Conservation (phyloP, 2,113 vertebrate genomes). For the Paralichthys olivaceus region DNA sequence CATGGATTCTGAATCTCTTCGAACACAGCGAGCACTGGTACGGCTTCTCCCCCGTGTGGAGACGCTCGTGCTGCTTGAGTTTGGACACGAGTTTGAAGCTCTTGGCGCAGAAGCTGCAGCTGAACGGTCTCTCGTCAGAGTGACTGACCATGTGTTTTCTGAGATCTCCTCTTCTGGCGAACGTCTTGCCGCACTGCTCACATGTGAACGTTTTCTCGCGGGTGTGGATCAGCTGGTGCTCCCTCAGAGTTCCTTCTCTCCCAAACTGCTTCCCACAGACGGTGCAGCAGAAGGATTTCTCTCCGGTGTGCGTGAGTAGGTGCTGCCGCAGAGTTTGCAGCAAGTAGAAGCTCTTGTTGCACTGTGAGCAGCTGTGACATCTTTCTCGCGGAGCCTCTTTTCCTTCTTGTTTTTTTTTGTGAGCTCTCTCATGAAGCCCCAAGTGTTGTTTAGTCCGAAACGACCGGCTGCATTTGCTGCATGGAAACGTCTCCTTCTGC, state of each 20-base stretch:
- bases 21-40: constrained; percentile 32
- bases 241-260: constrained; percentile 25
- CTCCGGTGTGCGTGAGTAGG: constrained; percentile 26
- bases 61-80: constrained; percentile 13
- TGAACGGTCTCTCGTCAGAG: constrained; percentile 34
- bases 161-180: constrained; percentile 19
- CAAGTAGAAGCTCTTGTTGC: constrained; percentile 26
- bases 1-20: constrained; percentile 16
- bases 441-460: neutral
- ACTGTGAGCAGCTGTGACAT: constrained; percentile 20
- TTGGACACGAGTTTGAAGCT: constrained; percentile 25
- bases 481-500: neutral
- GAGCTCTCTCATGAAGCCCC: neutral
- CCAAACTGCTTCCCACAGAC: too few relatives aligned
- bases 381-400: constrained; percentile 9
- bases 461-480: neutral
- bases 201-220: constrained; percentile 1
- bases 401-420: neutral
- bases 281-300: constrained; percentile 11
- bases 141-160: constrained; percentile 43
- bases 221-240: constrained; percentile 28
- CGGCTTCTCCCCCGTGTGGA: constrained; percentile 50
- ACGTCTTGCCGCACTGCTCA: constrained; percentile 44
- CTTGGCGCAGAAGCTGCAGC: constrained; percentile 10
- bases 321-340: constrained; percentile 27